Evolutionary conservation across 2,797 vertebrate species (phyloP), one percentile per base, ranked within the genome.

Genomic region (Acestrorhynchus altus): DNA sequence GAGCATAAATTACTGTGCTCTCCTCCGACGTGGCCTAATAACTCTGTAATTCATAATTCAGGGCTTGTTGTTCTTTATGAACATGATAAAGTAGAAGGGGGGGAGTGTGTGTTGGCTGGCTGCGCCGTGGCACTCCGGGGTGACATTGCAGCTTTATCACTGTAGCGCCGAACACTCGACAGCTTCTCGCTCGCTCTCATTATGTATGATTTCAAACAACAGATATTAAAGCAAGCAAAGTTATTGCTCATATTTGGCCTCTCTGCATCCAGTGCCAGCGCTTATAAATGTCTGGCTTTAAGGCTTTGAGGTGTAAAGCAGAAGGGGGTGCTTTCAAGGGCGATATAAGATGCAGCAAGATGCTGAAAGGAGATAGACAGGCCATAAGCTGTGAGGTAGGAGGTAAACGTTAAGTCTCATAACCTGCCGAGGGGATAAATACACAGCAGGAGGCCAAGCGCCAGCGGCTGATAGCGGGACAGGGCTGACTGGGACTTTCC

Each of bases 201-300:
- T 76, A 51, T 79, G 70, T 79, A 81, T 88, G 87, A 86, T 83
- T 87, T 90, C 80, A 89, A 88, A 89, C 89, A 87, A 88, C 82
- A 89, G 72, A 86, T 90, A 88, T 90, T 88, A 86, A 85, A 85
- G 87, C 85, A 77, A 86, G 87, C 88, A 83, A 82, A 76, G 86
- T 80, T 85, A 87, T 89, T 87, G 88, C 81, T 80, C 74, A 76
- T 82, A 77, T 81, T 72, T 81, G 75, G 77, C 47, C 47, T 56
- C 88, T 82, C 16, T 7, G 81, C 77, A 69, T 66, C 51, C 47
- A 44, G 13, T 71, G 63, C 60, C 71, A 69, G 42, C 72, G 47
- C 76, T 86, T 74, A 84, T 89, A 77, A 87, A 90, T 89, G 82
- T 89, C 82, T 73, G 77, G 85, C 86, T 83, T 77, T 71, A 80